phyloP scores from a whole-genome alignment of 2,113 vertebrate genomes.

The Clupea harengus region DNA sequence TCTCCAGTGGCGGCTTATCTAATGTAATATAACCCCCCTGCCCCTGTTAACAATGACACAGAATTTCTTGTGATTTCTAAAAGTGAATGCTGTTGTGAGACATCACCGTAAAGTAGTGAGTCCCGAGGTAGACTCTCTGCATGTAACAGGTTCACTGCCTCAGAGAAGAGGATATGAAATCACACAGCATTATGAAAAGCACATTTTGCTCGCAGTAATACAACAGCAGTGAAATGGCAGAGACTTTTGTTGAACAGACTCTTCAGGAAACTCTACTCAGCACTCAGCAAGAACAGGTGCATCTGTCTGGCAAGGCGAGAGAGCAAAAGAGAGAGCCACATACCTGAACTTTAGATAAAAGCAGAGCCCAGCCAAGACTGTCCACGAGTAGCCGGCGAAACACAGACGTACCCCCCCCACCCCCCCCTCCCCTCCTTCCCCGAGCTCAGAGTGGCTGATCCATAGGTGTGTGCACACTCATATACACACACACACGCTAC shows the following conservation, averaged over 20 bases:
- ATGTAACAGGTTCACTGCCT: no score
- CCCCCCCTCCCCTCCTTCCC: no score
- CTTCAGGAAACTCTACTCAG: background rate
- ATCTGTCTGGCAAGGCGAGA: background rate
- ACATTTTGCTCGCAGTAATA: background rate
- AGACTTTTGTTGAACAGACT: background rate
- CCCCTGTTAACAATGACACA: no score
- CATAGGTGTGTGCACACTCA: background rate
- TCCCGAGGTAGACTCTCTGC: no score
- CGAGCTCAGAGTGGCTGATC: background rate
- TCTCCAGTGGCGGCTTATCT: background rate
- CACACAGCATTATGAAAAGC: background rate
- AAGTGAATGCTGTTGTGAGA: no score
- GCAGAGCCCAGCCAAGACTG: background rate
- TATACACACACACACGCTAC: conserved; percentile 15
- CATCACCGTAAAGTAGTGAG: no score
- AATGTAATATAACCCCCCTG: no score
- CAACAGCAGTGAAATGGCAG: background rate
- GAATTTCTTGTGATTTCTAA: no score
- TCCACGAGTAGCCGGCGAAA: background rate
- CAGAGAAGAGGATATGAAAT: no score
- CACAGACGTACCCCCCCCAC: background rate
- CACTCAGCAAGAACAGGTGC: background rate
- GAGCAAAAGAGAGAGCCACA: background rate
- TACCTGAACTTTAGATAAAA: conserved; percentile 1